Conservation (phyloP, 2,113 vertebrate genomes). For the Trematocara unimaculatum region DNA sequence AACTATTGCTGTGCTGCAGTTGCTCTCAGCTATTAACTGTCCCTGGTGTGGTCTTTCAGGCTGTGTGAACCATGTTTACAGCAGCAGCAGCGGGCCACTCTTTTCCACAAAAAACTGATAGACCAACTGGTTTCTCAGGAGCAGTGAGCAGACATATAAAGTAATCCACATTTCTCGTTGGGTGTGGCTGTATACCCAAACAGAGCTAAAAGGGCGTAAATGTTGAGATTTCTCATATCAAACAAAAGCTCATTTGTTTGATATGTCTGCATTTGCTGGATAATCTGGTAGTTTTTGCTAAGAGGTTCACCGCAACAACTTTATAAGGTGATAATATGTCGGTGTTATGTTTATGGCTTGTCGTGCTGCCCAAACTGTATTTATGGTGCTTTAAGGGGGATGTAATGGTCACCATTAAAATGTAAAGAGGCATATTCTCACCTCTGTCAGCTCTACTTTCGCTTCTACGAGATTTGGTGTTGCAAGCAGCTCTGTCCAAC, state of each 20-base stretch:
- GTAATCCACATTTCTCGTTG: neutral
- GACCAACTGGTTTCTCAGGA: neutral
- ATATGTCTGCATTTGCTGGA: neutral
- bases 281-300: neutral
- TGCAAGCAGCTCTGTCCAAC: neutral
- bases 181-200: neutral
- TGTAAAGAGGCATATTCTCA: neutral
- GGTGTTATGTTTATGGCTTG: neutral
- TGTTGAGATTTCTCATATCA: neutral
- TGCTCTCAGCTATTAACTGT: neutral
- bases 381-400: neutral
- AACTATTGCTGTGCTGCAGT: neutral
- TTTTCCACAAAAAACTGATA: neutral
- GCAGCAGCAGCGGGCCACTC: neutral
- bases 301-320: neutral
- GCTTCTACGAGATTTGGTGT: neutral
- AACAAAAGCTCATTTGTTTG: neutral
- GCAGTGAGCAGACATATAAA: neutral
- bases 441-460: neutral
- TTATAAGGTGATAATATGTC: constrained; percentile 10
- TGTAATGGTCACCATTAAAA: neutral
- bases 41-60: neutral
- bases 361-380: neutral
- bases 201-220: neutral
- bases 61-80: neutral